Conservation (phyloP, 2,797 vertebrate genomes). For the Myotis myotis region DNA sequence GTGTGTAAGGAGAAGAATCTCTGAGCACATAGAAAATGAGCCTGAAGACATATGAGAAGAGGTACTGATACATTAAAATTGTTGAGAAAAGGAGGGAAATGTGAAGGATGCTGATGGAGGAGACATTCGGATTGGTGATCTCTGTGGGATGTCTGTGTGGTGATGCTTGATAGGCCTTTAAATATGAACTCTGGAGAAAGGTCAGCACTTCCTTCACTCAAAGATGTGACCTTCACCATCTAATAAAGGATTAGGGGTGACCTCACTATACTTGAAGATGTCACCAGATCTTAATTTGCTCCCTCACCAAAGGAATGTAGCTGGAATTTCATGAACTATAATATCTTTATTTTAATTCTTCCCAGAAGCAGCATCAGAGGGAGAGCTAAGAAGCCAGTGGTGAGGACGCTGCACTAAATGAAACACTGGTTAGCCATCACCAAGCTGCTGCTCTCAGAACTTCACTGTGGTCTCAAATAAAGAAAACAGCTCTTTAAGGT, state of each 20-base stretch:
- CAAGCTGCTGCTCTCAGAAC: background rate
- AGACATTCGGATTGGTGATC: background rate
- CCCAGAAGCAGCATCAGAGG: background rate
- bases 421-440: background rate
- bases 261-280: background rate
- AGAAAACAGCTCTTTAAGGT: conserved; percentile 17
- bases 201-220: background rate
- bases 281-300: conserved; percentile 37
- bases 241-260: background rate
- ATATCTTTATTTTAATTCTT: conserved; percentile 40
- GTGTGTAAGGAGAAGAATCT: background rate
- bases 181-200: background rate
- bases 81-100: background rate
- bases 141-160: background rate
- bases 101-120: background rate
- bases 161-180: background rate
- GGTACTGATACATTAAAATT: background rate
- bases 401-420: background rate
- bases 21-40: background rate
- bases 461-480: background rate
- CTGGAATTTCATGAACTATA: conserved; percentile 32
- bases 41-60: background rate
- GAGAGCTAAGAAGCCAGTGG: background rate
- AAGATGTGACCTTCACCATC: background rate
- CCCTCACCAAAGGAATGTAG: conserved; percentile 13